These are phyloP conservation scores for Aphrophora alni DNA, from an alignment of 2,888 invertebrate species.

Conservation along the genomic window DNA sequence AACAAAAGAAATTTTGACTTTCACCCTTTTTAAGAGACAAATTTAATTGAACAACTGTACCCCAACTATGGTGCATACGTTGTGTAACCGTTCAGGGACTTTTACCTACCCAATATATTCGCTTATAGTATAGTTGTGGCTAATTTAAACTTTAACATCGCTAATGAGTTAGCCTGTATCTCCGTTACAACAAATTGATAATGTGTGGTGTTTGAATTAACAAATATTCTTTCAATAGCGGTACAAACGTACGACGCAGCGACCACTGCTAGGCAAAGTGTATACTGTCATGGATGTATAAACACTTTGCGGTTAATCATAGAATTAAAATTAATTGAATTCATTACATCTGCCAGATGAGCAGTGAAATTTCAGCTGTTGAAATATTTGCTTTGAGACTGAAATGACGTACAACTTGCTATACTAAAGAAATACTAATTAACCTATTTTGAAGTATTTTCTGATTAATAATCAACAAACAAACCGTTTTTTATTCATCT, in stretches of 20 bases:
- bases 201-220: background rate
- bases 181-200: background rate
- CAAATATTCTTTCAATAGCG: background rate
- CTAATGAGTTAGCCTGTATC: too few relatives aligned
- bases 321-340: constrained; percentile 1
- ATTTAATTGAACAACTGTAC: too few relatives aligned
- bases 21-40: too few relatives aligned
- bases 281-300: background rate
- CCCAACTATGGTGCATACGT: too few relatives aligned
- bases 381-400: background rate
- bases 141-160: too few relatives aligned
- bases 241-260: background rate
- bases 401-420: background rate
- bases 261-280: too few relatives aligned
- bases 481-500: too few relatives aligned
- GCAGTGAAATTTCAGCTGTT: background rate
- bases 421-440: constrained; percentile 4
- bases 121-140: too few relatives aligned
- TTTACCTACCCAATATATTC: too few relatives aligned
- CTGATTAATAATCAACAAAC: too few relatives aligned
- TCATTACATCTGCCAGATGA: background rate
- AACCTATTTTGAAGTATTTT: background rate
- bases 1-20: too few relatives aligned
- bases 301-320: background rate
- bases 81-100: too few relatives aligned